These are phyloP conservation scores for Ceryle rudis DNA, from an alignment of 2,797 vertebrate species.

Conservation along the genomic window DNA sequence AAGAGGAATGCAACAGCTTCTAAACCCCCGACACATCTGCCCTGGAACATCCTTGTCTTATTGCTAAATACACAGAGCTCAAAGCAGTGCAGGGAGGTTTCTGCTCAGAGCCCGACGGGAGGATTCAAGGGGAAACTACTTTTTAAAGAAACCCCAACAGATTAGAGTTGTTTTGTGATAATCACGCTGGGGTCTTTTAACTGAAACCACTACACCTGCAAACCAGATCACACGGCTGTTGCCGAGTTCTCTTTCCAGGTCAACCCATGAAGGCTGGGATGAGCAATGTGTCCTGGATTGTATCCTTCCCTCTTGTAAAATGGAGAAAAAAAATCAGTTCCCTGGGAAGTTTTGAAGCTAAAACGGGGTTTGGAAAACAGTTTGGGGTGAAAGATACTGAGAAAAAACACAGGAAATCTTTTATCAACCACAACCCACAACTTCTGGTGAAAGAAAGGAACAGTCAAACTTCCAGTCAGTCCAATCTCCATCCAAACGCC, in stretches of 20 bases:
- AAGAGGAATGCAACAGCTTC: not conserved
- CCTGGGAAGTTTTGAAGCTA: not conserved
- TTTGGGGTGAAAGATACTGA: not conserved
- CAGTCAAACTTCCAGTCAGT: not conserved
- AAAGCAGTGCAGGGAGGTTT: not conserved
- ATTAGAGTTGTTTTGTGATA: not conserved
- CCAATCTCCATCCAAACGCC: not conserved
- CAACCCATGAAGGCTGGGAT: not conserved
- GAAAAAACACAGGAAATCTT: not conserved
- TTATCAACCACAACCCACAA: not conserved
- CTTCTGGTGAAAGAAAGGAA: not conserved
- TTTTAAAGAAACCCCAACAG: not conserved
- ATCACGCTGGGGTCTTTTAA: not conserved
- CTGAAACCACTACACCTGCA: not conserved
- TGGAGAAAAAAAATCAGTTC: not conserved
- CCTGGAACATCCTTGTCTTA: not conserved
- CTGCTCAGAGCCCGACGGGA: accelerated
- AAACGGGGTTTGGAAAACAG: not conserved
- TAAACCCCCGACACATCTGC: not conserved
- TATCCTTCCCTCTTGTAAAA: not conserved
- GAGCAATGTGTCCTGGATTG: not conserved
- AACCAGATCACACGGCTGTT: not conserved
- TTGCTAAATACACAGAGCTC: not conserved
- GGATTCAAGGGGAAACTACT: not conserved
- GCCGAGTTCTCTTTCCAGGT: not conserved